phyloP scores from a whole-genome alignment of 23 tunicate genomes.

The Clavelina lepadiformis region DNA sequence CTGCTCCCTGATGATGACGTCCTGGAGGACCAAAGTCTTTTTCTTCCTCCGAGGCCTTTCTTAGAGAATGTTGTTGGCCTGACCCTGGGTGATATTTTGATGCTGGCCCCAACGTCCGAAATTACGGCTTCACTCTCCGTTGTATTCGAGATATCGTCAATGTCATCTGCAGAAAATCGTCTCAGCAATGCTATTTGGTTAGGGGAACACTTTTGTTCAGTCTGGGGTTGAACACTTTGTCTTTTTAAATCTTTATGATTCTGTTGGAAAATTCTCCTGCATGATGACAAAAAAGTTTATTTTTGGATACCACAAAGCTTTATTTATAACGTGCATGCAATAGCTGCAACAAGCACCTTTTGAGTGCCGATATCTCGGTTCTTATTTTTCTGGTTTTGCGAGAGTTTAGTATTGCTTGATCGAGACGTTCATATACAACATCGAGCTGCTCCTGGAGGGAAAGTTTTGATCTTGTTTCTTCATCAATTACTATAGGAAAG shows the following conservation, averaged over 20 bases:
- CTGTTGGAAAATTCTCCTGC: neutral
- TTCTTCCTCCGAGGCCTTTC: too few relatives aligned
- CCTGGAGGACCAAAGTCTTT: slow-evolving; percentile 49
- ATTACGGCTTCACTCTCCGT: slow-evolving; percentile 17
- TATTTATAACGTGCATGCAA: too few relatives aligned
- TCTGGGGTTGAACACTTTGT: too few relatives aligned
- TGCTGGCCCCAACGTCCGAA: slow-evolving; percentile 13
- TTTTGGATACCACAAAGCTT: too few relatives aligned
- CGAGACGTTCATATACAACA: slow-evolving; percentile 44
- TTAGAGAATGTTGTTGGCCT: slow-evolving; percentile 5
- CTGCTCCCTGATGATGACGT: slow-evolving; percentile 16
- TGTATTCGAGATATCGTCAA: neutral
- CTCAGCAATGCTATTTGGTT: too few relatives aligned
- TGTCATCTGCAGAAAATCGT: slow-evolving; percentile 23
- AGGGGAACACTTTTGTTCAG: too few relatives aligned
- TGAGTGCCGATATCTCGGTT: slow-evolving; percentile 32
- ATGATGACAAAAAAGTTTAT: neutral
- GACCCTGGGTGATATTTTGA: slow-evolving; percentile 17
- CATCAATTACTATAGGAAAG: slow-evolving; percentile 22
- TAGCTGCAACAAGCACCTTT: slow-evolving; percentile 68
- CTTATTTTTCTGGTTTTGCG: slow-evolving; percentile 59
- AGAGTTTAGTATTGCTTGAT: slow-evolving; percentile 39
- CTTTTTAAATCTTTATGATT: too few relatives aligned
- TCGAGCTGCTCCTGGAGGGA: slow-evolving; percentile 57
- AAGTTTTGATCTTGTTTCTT: slow-evolving; percentile 31